phyloP scores from a whole-genome alignment of 1,140 invertebrate genomes.

The Drosophila pandora region DNA sequence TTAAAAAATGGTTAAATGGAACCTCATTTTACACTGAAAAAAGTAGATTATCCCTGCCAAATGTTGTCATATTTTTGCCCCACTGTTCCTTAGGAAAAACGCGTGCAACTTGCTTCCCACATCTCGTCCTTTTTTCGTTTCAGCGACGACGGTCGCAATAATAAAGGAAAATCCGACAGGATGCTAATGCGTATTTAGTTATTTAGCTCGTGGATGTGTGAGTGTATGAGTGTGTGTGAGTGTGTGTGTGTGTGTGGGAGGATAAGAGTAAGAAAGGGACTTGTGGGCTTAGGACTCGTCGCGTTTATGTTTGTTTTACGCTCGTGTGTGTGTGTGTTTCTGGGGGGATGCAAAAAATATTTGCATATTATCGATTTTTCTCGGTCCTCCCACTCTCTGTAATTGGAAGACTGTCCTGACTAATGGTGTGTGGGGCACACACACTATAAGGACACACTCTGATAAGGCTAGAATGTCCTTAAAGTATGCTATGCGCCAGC shows the following conservation, averaged over 20 bases:
- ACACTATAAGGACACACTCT: conserved; percentile 14
- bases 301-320: conserved; percentile 69
- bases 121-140: conserved; percentile 25
- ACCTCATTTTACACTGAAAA: no score
- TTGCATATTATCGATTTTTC: conserved; percentile 78
- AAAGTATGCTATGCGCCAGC: neutral
- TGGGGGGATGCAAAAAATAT: conserved; percentile 48
- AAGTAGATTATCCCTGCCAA: neutral
- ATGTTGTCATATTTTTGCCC: neutral
- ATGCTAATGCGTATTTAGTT: conserved; percentile 82
- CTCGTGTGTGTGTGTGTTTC: conserved; percentile 20
- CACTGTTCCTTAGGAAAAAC: conserved; percentile 38
- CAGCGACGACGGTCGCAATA: conserved; percentile 58
- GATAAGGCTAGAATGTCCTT: conserved; percentile 7
- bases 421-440: conserved; percentile 23
- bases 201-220: conserved; percentile 63
- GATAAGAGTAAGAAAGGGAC: neutral
- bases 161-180: conserved; percentile 81
- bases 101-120: conserved; percentile 52
- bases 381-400: neutral
- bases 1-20: no score
- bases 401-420: conserved; percentile 7
- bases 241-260: neutral
- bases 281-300: conserved; percentile 32
- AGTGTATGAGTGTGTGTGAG: conserved; percentile 4